phyloP scores from a whole-genome alignment of 1,140 invertebrate genomes.

The Diorhabda carinulata region DNA sequence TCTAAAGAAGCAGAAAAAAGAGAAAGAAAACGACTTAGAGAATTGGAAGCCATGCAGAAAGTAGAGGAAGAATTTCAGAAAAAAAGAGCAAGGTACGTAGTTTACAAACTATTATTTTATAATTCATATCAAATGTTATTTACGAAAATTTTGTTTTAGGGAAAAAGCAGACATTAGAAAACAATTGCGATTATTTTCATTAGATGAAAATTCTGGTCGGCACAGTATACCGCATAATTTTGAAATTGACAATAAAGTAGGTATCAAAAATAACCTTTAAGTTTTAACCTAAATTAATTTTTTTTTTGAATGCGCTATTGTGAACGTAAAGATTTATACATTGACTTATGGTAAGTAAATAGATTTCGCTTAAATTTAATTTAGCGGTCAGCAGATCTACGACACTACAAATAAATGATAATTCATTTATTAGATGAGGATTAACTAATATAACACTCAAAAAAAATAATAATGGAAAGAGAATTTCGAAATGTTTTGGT shows the following conservation, averaged over 20 bases:
- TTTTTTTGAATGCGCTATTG: too few species aligned
- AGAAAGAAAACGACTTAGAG: constrained; percentile 67
- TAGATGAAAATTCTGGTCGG: constrained; percentile 52
- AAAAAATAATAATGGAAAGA: too few species aligned
- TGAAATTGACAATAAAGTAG: constrained; percentile 35
- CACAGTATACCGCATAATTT: constrained; percentile 38
- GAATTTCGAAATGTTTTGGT: too few species aligned
- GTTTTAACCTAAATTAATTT: too few species aligned
- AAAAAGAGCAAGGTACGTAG: constrained; percentile 42
- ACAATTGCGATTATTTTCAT: constrained; percentile 64
- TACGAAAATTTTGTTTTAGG: constrained; percentile 46
- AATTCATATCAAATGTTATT: neutral
- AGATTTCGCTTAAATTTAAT: too few species aligned
- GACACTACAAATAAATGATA: too few species aligned
- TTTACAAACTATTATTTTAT: neutral
- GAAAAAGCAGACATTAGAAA: constrained; percentile 73
- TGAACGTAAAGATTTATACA: too few species aligned
- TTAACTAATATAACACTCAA: too few species aligned
- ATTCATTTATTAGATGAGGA: too few species aligned
- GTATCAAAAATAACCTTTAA: neutral
- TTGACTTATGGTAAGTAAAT: too few species aligned
- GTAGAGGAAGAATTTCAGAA: constrained; percentile 47
- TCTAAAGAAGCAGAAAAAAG: constrained; percentile 70
- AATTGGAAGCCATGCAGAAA: constrained; percentile 72
- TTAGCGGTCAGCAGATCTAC: too few species aligned